Evolutionary conservation across 1,140 invertebrate genomes (phyloP), one percentile per base, ranked within the genome.

Genomic region (Eufriesea mexicana): DNA sequence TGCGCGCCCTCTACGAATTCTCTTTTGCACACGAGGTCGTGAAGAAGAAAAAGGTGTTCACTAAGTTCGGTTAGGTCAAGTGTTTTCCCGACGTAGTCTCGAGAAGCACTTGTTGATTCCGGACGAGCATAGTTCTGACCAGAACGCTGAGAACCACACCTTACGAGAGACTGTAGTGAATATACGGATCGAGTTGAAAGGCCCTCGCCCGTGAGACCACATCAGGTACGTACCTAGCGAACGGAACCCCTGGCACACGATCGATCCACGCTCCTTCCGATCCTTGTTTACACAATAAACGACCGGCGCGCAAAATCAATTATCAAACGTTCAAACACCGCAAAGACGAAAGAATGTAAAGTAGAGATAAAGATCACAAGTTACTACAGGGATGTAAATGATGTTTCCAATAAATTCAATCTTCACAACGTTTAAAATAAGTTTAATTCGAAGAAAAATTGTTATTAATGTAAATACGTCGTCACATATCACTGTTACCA

Each of bases 181-280:
- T 83, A 88, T 79, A 88, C 89, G 84, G 80, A 73, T 86, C 89
- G 87, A 91, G 87, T 91, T 90, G 90, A 91, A 91, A 91, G 90
- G 90, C 90, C 88, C 88, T 90, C 90, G 87, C 86, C 81, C 85
- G 89, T 87, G 86, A 89, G 89, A 88, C 89, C 79, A 78, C 66
- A 45, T 83, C 90, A 91, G 90, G 90, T 57, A 10, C 84, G 89
- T 89, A 89, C 2, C 59, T 55, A 84, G n/a, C 5, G 2, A 25
- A 54, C 23, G 49, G 72, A 51, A 28, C 23, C n/a, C 45, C 23
- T 28, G 55, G 8, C 47, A 51, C 55, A n/a, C 45, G 10, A 66
- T 76, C 57, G 54, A 62, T 76, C 61, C 10, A 8, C n/a, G 54
- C 28, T 61, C 5, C 25, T 23, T n/a, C 7, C 2, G 71, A 80